These are phyloP conservation scores for Leucania comma DNA, from an alignment of 2,888 invertebrate species.

Conservation along the genomic window DNA sequence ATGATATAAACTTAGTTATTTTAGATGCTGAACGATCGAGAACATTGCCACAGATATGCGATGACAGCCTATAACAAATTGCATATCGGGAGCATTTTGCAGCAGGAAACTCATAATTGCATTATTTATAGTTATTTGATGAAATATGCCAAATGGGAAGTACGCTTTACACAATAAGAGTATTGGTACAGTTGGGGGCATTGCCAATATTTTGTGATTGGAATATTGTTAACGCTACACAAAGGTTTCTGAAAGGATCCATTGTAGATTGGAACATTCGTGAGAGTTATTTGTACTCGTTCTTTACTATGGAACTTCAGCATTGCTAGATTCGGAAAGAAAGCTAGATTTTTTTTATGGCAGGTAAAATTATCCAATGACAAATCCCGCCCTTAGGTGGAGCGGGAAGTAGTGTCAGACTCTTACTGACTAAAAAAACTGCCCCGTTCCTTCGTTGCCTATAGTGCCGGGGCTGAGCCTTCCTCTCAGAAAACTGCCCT, in stretches of 20 bases:
- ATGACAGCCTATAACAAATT: constrained; percentile 54
- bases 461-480: too few species aligned
- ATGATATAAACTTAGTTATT: constrained; percentile 76
- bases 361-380: too few species aligned
- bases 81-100: constrained; percentile 29
- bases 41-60: constrained; percentile 35
- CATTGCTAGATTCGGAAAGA: background rate
- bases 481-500: too few species aligned
- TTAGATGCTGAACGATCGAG: constrained; percentile 58
- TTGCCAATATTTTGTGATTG: constrained; percentile 33
- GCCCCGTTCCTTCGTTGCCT: too few species aligned
- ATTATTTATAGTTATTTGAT: constrained; percentile 40
- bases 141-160: constrained; percentile 23
- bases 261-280: background rate
- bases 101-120: constrained; percentile 47
- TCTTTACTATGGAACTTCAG: background rate
- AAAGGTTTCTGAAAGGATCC: constrained; percentile 1
- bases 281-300: too few species aligned
- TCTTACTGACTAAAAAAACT: too few species aligned
- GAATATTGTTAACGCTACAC: background rate
- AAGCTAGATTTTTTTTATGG: too few species aligned
- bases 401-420: too few species aligned
- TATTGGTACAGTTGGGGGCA: background rate
- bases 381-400: too few species aligned
- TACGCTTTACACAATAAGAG: constrained; percentile 8